A percentile compares a stretch with the other conserved stretches of the same genome.
These are phyloP conservation scores for Dorcus parallelipipedus DNA, from an alignment of 2,888 invertebrate species.

Conservation along the genomic window DNA sequence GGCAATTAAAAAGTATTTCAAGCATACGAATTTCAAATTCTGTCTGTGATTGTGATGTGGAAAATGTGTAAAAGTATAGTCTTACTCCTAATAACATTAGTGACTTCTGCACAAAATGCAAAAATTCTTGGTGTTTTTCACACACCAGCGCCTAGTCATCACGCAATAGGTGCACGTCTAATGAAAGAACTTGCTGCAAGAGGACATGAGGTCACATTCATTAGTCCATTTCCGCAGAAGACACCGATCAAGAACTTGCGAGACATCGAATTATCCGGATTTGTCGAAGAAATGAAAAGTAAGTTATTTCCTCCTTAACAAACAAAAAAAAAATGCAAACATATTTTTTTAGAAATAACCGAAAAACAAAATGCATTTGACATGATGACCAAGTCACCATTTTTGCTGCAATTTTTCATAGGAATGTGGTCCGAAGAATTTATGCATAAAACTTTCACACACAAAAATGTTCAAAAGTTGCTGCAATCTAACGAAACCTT, in stretches of 20 bases:
- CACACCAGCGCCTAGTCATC: constrained; percentile 35
- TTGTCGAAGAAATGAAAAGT: constrained; percentile 3
- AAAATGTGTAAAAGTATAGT: too few species aligned
- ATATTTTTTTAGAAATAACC: too few species aligned
- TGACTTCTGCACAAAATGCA: neutral
- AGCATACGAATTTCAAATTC: too few species aligned
- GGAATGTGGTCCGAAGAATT: neutral
- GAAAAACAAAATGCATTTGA: neutral
- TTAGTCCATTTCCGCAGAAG: constrained; percentile 39
- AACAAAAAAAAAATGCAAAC: too few species aligned
- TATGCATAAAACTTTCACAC: constrained; percentile 12
- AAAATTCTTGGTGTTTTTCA: constrained; percentile 37
- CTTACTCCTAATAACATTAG: too few species aligned
- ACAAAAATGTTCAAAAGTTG: constrained; percentile 20
- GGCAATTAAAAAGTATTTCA: too few species aligned
- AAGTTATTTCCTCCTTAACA: neutral
- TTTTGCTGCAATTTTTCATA: neutral
- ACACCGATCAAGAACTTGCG: constrained; percentile 45
- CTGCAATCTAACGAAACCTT: constrained; percentile 33
- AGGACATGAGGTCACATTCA: constrained; percentile 48
- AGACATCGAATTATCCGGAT: constrained; percentile 5
- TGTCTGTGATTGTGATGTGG: too few species aligned
- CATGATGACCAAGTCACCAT: neutral
- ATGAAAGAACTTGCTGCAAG: constrained; percentile 36
- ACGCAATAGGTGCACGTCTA: constrained; percentile 31